Percentiles rank a stretch among this genome's conserved stretches.
Evolutionary conservation across 2,888 invertebrate genomes (phyloP).

Genomic region (Luperina nickerlii): DNA sequence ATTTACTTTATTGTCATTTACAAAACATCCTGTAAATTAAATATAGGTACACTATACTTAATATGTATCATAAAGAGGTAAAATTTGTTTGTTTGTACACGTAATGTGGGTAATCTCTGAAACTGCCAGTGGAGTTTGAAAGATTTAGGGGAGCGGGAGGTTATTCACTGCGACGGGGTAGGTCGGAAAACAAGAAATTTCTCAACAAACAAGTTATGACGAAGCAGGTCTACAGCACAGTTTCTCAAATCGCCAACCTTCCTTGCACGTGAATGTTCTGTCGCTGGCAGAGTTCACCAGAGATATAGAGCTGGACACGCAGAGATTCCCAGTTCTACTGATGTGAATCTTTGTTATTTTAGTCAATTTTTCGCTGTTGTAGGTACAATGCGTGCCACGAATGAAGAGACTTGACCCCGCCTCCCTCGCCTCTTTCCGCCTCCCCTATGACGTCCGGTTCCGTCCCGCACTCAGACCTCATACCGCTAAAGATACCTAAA

Average conservation of each 20-base stretch:
- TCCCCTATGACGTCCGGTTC: too few relatives aligned
- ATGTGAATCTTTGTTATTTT: background rate
- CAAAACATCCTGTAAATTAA: background rate
- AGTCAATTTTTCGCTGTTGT: background rate
- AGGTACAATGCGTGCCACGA: too few relatives aligned
- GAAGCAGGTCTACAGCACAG: background rate
- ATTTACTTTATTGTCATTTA: conserved; percentile 14
- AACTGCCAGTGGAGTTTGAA: too few relatives aligned
- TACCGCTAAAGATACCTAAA: too few relatives aligned
- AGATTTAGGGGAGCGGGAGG: too few relatives aligned
- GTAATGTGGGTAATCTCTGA: too few relatives aligned
- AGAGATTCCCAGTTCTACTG: background rate
- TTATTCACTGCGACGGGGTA: too few relatives aligned
- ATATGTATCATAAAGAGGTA: background rate
- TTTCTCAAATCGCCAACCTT: background rate
- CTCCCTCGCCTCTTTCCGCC: too few relatives aligned
- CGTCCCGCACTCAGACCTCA: too few relatives aligned
- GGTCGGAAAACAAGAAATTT: background rate
- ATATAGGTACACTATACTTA: background rate
- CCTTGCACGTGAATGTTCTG: background rate
- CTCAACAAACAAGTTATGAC: background rate
- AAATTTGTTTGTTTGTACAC: too few relatives aligned
- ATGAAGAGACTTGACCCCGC: too few relatives aligned
- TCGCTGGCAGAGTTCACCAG: background rate
- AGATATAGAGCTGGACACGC: background rate